These are phyloP conservation scores for Carcina quercana DNA, from an alignment of 2,888 invertebrate genomes.

Conservation along the genomic window DNA sequence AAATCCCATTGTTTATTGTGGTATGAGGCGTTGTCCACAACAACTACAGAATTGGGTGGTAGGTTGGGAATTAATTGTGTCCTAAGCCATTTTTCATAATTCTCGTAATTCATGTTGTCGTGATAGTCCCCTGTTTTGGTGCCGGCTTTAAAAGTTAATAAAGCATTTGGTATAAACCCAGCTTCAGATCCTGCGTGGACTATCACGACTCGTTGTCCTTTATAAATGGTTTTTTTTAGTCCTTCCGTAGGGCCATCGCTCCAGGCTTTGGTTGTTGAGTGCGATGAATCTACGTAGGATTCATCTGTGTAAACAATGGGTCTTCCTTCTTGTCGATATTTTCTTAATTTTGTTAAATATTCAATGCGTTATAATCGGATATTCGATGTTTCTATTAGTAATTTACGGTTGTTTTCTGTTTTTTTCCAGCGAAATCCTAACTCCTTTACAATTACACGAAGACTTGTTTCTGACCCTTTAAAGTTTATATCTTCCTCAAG, in stretches of 20 bases:
- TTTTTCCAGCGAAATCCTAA: slow-evolving; percentile 16
- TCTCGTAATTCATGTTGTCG: slow-evolving; percentile 19
- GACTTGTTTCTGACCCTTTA: slow-evolving; percentile 15
- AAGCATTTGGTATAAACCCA: slow-evolving; percentile 13
- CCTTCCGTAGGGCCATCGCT: slow-evolving; percentile 7
- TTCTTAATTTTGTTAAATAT: slow-evolving; percentile 10
- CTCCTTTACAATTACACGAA: slow-evolving; percentile 9
- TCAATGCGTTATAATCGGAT: slow-evolving; percentile 11
- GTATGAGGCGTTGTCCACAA: slow-evolving; percentile 22
- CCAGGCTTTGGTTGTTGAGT: slow-evolving; percentile 9
- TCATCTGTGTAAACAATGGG: slow-evolving; percentile 6
- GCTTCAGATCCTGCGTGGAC: slow-evolving; percentile 15
- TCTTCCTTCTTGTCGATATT: slow-evolving; percentile 6
- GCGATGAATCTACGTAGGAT: slow-evolving; percentile 13
- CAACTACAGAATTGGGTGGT: slow-evolving; percentile 15
- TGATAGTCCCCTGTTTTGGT: slow-evolving; percentile 17
- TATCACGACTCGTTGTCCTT: slow-evolving; percentile 11
- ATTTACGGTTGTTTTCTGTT: slow-evolving; percentile 15
- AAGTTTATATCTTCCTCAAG: slow-evolving; percentile 18
- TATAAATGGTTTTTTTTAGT: slow-evolving; percentile 9
- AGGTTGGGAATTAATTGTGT: slow-evolving; percentile 22
- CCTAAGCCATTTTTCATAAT: slow-evolving; percentile 20
- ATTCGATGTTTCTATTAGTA: slow-evolving; percentile 9
- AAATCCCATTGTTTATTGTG: slow-evolving; percentile 18
- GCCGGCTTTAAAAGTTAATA: slow-evolving; percentile 11